A percentile compares a stretch with the other conserved stretches of the same genome.
Evolutionary conservation across 2,888 invertebrate species (phyloP).

Genomic region (Drosophila macrospina): DNA sequence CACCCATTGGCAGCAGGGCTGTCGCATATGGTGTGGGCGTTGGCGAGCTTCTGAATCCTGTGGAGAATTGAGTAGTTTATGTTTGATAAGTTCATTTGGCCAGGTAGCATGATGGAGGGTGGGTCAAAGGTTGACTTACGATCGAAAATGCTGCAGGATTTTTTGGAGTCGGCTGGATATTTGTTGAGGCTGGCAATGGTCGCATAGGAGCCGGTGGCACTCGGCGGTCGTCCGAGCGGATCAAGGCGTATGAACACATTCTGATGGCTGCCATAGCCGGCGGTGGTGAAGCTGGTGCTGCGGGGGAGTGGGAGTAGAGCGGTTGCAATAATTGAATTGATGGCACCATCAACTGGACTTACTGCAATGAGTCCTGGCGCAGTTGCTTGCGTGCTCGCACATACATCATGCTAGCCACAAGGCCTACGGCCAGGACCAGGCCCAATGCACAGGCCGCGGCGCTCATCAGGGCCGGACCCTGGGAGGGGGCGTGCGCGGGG

Average conservation of each 20-base stretch:
- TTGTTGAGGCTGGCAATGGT: constrained; percentile 93
- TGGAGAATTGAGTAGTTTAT: constrained; percentile 36
- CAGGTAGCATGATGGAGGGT: no score
- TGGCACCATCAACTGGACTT: constrained; percentile 63
- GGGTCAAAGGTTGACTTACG: constrained; percentile 68
- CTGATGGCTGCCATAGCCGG: constrained; percentile 91
- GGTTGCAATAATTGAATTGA: constrained; percentile 43
- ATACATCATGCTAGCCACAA: constrained; percentile 85
- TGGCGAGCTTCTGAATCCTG: constrained; percentile 84
- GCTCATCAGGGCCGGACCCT: constrained; percentile 90
- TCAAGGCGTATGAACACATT: constrained; percentile 91
- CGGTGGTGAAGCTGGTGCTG: constrained; percentile 92
- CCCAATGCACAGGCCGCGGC: constrained; percentile 93
- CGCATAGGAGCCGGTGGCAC: constrained; percentile 91
- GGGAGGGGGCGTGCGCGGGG: constrained; percentile 88
- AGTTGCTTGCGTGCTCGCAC: constrained; percentile 85
- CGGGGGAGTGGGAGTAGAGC: background rate
- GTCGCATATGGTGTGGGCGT: constrained; percentile 91
- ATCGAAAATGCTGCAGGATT: constrained; percentile 84
- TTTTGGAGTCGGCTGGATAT: constrained; percentile 87
- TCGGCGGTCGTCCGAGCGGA: constrained; percentile 90
- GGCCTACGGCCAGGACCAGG: constrained; percentile 83
- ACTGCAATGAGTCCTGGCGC: constrained; percentile 85
- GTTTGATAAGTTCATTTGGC: constrained; percentile 24
- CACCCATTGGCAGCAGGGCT: constrained; percentile 87